phyloP scores from a whole-genome alignment of 2,797 vertebrate genomes.

The Pelobates cultripes region DNA sequence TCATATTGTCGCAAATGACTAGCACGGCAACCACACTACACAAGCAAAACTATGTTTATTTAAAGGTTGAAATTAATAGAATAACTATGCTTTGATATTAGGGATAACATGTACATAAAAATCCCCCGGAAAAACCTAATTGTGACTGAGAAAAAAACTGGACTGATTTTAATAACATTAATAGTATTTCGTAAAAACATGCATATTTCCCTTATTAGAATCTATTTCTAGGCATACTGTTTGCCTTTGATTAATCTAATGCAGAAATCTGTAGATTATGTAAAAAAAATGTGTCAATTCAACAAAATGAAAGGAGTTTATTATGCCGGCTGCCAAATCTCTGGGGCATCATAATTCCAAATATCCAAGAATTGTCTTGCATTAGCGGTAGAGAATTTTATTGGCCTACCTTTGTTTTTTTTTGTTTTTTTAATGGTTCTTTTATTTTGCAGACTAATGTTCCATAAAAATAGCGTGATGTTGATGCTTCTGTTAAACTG shows the following conservation, averaged over 20 bases:
- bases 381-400: not conserved
- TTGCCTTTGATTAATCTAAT: not conserved
- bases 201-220: too few relatives aligned
- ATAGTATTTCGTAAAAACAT: too few relatives aligned
- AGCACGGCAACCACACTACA: slow-evolving; percentile 59
- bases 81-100: not conserved
- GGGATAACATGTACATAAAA: not conserved
- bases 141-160: too few relatives aligned
- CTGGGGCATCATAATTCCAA: not conserved
- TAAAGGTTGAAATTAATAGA: not conserved
- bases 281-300: not conserved
- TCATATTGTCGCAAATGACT: slow-evolving; percentile 66
- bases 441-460: slow-evolving; percentile 35
- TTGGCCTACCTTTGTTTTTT: not conserved
- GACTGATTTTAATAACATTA: too few relatives aligned
- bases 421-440: not conserved
- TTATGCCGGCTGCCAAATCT: not conserved
- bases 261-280: not conserved
- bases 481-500: slow-evolving; percentile 53
- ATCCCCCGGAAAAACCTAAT: not conserved
- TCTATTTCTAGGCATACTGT: not conserved
- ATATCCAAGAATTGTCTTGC: not conserved
- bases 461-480: slow-evolving; percentile 23
- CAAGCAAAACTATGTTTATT: slow-evolving; percentile 3
- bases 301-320: not conserved